A percentile compares a stretch with the other conserved stretches of the same genome.
These are phyloP conservation scores for Oscheius sp. DNA, from an alignment of 2,888 invertebrate species.

Conservation along the genomic window DNA sequence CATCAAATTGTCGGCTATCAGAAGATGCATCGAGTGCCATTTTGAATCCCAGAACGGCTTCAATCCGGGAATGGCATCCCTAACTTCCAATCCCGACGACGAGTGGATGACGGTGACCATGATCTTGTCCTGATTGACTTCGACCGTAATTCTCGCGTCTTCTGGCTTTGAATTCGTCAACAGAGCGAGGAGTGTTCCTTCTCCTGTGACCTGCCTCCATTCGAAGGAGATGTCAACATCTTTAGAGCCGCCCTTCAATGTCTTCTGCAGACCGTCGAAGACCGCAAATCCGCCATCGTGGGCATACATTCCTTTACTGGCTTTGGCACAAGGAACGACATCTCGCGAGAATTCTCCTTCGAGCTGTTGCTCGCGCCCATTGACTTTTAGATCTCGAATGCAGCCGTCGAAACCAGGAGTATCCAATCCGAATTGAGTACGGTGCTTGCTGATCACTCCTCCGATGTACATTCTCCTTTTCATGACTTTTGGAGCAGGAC, in stretches of 20 bases:
- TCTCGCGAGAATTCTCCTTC: constrained; percentile 49
- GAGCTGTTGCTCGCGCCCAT: constrained; percentile 30
- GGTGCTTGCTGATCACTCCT: constrained; percentile 69
- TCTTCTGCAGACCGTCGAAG: constrained; percentile 47
- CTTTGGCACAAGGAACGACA: constrained; percentile 59
- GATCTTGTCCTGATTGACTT: constrained; percentile 40
- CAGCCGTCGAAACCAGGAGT: constrained; percentile 66
- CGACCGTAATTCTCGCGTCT: constrained; percentile 38
- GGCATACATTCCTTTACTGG: constrained; percentile 58
- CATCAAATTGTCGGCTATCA: constrained; percentile 38
- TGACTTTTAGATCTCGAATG: constrained; percentile 58
- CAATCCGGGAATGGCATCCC: constrained; percentile 42
- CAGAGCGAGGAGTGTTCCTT: constrained; percentile 49
- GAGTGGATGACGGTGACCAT: constrained; percentile 41
- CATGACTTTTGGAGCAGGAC: constrained; percentile 71
- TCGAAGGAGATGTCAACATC: constrained; percentile 43
- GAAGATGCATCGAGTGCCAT: constrained; percentile 61
- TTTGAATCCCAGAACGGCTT: constrained; percentile 57
- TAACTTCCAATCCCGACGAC: constrained; percentile 36
- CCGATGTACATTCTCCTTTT: constrained; percentile 68
- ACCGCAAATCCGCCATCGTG: constrained; percentile 67
- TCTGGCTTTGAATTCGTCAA: constrained; percentile 43
- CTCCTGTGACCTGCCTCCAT: constrained; percentile 39
- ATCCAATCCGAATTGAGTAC: constrained; percentile 56
- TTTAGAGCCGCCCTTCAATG: not conserved